phyloP scores from a whole-genome alignment of 1,140 invertebrate species.

The Sarcophaga bullata region DNA sequence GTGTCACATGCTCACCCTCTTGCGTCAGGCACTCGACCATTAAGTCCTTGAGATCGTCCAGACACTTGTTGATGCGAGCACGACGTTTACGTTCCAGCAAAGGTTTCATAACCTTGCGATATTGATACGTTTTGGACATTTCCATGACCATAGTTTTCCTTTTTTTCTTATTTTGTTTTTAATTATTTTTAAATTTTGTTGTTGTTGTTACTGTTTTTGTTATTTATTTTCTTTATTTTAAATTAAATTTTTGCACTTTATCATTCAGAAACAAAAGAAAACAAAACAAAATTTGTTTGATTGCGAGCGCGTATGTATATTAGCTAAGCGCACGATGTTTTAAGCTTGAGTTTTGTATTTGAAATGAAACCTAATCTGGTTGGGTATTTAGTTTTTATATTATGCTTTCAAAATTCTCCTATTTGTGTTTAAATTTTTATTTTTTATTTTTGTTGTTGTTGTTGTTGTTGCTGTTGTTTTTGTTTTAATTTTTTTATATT shows the following conservation, averaged over 20 bases:
- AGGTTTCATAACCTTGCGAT: slow-evolving; percentile 95
- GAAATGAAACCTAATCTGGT: slow-evolving; percentile 43
- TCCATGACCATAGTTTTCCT: slow-evolving; percentile 61
- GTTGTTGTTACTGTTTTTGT: neutral
- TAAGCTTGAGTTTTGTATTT: slow-evolving; percentile 39
- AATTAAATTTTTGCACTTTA: neutral
- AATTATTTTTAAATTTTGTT: slow-evolving; percentile 30
- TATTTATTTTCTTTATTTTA: neutral
- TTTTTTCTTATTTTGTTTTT: neutral
- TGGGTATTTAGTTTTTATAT: slow-evolving; percentile 43
- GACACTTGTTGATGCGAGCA: slow-evolving; percentile 92
- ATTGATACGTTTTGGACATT: slow-evolving; percentile 87
- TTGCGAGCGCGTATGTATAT: no score
- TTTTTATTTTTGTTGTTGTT: neutral
- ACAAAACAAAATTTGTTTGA: neutral
- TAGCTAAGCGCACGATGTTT: slow-evolving; percentile 39
- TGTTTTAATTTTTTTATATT: neutral
- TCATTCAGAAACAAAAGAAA: neutral
- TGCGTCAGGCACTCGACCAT: slow-evolving; percentile 90
- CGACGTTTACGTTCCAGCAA: slow-evolving; percentile 93
- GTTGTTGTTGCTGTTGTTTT: neutral
- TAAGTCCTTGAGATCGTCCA: slow-evolving; percentile 93
- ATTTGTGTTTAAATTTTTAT: slow-evolving; percentile 7
- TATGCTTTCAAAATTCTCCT: slow-evolving; percentile 34
- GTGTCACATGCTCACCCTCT: slow-evolving; percentile 86